phyloP scores from a whole-genome alignment of 1,140 invertebrate species.

The Trichomalopsis sarcophagae region DNA sequence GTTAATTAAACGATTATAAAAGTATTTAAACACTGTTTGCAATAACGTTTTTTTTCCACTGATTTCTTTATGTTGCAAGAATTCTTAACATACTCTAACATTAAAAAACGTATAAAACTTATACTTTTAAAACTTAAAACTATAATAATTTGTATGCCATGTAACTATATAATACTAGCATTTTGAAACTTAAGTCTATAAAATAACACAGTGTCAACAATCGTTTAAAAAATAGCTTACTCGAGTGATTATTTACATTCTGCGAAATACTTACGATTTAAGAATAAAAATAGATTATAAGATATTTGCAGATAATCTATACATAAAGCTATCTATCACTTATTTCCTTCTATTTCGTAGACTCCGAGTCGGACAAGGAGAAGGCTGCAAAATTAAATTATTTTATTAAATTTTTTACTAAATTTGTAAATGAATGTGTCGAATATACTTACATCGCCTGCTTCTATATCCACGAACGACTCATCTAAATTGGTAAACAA shows the following conservation, averaged over 20 bases:
- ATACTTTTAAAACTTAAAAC: not conserved
- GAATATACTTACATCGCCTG: constrained; percentile 50
- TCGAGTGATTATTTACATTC: constrained; percentile 32
- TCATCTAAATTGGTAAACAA: constrained; percentile 57
- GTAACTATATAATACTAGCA: not conserved
- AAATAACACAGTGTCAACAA: constrained; percentile 22
- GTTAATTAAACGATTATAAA: not conserved
- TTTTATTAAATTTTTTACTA: constrained; percentile 32
- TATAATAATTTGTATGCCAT: not conserved
- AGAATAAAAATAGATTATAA: not conserved
- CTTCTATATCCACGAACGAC: constrained; percentile 59
- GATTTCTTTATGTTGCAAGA: no score
- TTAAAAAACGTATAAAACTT: not conserved
- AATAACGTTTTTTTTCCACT: no score
- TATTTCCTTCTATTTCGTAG: constrained; percentile 61
- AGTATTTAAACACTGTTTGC: no score
- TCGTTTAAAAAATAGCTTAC: constrained; percentile 14
- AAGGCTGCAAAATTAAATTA: constrained; percentile 20
- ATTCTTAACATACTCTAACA: not conserved
- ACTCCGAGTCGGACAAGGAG: constrained; percentile 51
- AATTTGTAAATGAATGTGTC: not conserved
- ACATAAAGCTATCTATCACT: constrained; percentile 29
- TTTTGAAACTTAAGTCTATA: constrained; percentile 27
- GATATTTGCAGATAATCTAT: not conserved
- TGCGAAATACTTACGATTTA: constrained; percentile 17